Conservation (phyloP, 2,113 vertebrate species). For the Hemiscyllium ocellatum region DNA sequence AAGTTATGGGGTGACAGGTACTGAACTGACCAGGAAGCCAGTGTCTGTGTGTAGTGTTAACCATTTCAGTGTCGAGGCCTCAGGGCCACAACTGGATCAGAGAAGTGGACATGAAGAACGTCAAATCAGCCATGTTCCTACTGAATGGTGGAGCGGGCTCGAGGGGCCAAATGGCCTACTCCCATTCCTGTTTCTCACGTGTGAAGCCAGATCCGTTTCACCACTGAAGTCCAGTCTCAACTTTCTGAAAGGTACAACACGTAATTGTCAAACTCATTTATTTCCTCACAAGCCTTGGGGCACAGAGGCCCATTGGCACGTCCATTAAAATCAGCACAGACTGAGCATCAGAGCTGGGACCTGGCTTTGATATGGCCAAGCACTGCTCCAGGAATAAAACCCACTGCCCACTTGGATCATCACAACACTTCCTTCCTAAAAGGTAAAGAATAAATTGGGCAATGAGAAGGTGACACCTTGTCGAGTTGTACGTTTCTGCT, state of each 20-base stretch:
- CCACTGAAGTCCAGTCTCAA: background rate
- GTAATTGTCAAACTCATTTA: background rate
- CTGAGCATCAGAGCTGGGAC: background rate
- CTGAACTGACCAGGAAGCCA: no score
- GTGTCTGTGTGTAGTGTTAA: no score
- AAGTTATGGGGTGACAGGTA: background rate
- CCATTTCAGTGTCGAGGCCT: background rate
- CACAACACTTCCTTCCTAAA: background rate
- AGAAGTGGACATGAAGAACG: no score
- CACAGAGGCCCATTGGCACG: background rate
- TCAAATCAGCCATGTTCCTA: no score
- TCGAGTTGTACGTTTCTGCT: background rate
- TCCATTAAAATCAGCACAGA: background rate
- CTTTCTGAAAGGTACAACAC: background rate
- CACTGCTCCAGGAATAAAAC: background rate
- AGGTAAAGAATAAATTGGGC: background rate
- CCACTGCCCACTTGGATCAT: background rate
- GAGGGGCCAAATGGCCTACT: no score
- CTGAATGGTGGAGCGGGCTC: no score
- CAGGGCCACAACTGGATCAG: background rate
- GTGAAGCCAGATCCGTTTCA: background rate
- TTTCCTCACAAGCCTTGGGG: background rate
- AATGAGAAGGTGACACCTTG: background rate
- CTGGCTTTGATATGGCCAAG: background rate
- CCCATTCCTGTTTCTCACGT: no score